Evolutionary conservation across 2,113 vertebrate genomes (phyloP).

Genomic region (Eublepharis macularius): DNA sequence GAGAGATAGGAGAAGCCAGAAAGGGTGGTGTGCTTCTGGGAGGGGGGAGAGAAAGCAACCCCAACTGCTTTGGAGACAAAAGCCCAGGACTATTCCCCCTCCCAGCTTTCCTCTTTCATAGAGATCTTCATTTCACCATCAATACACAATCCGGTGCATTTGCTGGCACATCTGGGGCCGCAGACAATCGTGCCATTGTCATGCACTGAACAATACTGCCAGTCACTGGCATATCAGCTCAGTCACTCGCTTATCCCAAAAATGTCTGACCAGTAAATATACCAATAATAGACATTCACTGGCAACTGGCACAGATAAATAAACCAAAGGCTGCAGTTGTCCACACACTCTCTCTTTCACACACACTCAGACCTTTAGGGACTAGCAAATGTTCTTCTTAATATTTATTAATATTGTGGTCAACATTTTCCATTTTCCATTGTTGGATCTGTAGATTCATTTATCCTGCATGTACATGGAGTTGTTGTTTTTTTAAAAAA

Average conservation of each 20-base stretch:
- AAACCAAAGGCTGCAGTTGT: constrained; percentile 15
- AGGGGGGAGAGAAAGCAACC: background rate
- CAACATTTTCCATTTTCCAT: no score
- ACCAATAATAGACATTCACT: background rate
- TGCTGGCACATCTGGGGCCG: constrained; percentile 51
- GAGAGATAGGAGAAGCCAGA: constrained; percentile 45
- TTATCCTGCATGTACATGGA: no score
- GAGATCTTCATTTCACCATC: constrained; percentile 57
- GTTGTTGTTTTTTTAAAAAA: no score
- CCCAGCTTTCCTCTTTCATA: constrained; percentile 8
- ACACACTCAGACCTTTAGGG: background rate
- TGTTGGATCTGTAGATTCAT: no score
- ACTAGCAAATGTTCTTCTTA: background rate
- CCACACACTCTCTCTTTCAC: background rate
- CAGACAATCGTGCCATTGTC: constrained; percentile 53
- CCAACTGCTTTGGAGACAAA: constrained; percentile 46
- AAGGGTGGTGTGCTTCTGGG: background rate
- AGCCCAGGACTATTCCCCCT: constrained; percentile 12
- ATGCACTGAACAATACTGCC: constrained; percentile 46
- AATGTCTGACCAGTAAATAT: constrained; percentile 20
- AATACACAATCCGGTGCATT: constrained; percentile 58
- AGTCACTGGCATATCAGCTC: constrained; percentile 44
- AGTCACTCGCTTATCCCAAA: constrained; percentile 18
- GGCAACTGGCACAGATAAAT: background rate
- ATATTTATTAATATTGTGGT: no score